These are phyloP conservation scores for Drosophila nr. perissopoda DNA, from an alignment of 2,888 invertebrate species.

Conservation along the genomic window DNA sequence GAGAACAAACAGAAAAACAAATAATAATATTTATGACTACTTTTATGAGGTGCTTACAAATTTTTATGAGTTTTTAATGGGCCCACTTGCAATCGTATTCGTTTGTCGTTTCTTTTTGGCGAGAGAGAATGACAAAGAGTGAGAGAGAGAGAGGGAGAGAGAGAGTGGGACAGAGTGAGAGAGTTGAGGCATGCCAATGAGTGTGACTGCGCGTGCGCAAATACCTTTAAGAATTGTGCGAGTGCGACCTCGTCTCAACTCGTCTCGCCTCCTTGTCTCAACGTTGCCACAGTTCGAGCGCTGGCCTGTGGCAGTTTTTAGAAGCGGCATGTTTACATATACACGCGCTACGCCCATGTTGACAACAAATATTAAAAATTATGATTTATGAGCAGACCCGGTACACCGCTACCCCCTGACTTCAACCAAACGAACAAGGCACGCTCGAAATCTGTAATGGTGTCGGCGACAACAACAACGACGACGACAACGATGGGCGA, in stretches of 20 bases:
- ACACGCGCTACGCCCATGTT: constrained; percentile 81
- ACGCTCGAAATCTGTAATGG: constrained; percentile 68
- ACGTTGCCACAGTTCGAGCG: constrained; percentile 30
- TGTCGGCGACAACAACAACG: constrained; percentile 41
- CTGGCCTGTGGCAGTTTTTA: constrained; percentile 46
- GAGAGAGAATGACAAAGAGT: constrained; percentile 1
- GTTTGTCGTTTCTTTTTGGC: constrained; percentile 47
- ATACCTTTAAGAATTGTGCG: constrained; percentile 68
- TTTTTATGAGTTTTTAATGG: constrained; percentile 86
- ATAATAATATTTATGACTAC: constrained; percentile 85
- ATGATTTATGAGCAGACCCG: constrained; percentile 76
- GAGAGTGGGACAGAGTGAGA: constrained; percentile 2
- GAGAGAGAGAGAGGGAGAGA: constrained; percentile 10
- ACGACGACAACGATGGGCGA: constrained; percentile 33
- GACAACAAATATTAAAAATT: constrained; percentile 82
- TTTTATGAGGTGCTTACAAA: constrained; percentile 86
- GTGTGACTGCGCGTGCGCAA: constrained; percentile 82
- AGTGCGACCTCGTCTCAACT: constrained; percentile 23
- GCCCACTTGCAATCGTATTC: constrained; percentile 60
- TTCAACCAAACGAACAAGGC: constrained; percentile 39
- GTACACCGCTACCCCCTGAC: constrained; percentile 4
- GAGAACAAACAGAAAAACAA: constrained; percentile 43
- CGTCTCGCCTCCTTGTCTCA: constrained; percentile 8
- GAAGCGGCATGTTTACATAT: constrained; percentile 62
- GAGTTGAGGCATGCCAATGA: constrained; percentile 43